Evolutionary conservation across 2,113 vertebrate genomes (phyloP), one percentile per base, ranked within the genome.

Genomic region (Euleptes europaea): DNA sequence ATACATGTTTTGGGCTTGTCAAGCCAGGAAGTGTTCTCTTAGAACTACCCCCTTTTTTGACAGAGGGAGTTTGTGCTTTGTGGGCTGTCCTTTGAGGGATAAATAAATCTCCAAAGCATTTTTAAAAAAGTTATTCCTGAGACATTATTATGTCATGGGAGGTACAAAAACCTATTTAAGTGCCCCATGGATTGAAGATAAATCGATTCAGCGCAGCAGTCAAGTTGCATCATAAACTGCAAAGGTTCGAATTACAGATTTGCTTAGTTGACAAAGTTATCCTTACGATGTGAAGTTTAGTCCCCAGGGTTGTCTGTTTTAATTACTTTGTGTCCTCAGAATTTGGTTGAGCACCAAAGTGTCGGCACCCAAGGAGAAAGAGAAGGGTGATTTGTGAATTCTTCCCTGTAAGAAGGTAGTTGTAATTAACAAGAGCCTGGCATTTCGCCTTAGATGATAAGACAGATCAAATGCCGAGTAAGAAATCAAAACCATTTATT

Each of bases 161-260:
- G 42, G 28, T 33, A 60, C 13, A 38, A 28, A 15, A 6, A 23
- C 35, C 40, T 40, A 3, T 42, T 40, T 63, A 23, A 42, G 26
- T 65, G 54, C 14, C 28, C 28, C 13, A 40, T 47, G 40, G 40
- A 33, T 51, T 44, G 35, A 31, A 44, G 70, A 33, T 23, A 33
- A 83, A 73, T 42, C 5, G 33, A n/a, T 47, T 47, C 12, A 42
- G 14, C 17, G 19, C 54, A 7, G 23, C 57, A 5, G 84, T 69
- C 23, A 51, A 85, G 73, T 74, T 85, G 65, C 40, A 72, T 2
- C 40, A 63, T 79, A 38, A 31, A 65, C 38, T 79, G 66, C n/a
- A 2, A 65, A 76, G 71, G 10, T 19, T 92, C 79, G 70, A 91
- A 84, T 82, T 57, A 69, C 87, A 74, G 40, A 17, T 81, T 42